These are phyloP conservation scores for Andrena cerasifolii DNA, from an alignment of 1,140 invertebrate species.

Conservation along the genomic window DNA sequence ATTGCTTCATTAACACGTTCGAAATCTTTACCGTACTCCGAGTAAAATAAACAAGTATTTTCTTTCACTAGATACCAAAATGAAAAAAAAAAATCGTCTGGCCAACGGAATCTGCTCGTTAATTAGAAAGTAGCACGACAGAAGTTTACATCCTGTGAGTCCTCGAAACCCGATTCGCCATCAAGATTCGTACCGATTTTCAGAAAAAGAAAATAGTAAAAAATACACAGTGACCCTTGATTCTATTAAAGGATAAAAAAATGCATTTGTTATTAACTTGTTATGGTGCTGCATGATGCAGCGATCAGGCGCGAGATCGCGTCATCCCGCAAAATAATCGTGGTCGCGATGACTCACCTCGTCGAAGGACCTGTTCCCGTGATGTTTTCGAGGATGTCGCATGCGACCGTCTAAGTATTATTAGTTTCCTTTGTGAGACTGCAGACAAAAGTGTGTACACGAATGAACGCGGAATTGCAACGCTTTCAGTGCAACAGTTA, in stretches of 20 bases:
- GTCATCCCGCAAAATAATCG: slow-evolving; percentile 47
- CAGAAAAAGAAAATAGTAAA: neutral
- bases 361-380: neutral
- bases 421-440: neutral
- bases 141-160: slow-evolving; percentile 26
- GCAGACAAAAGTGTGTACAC: neutral
- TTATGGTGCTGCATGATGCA: neutral
- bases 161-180: slow-evolving; percentile 22
- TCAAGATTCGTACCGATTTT: neutral
- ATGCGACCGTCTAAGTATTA: neutral
- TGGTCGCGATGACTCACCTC: slow-evolving; percentile 49
- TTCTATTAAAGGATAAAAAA: no score
- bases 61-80: no score
- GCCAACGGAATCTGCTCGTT: slow-evolving; percentile 11
- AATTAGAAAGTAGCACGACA: slow-evolving; percentile 44
- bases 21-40: neutral
- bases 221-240: no score
- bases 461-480: neutral
- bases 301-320: slow-evolving; percentile 20
- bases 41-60: no score
- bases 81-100: no score
- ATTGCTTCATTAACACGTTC: no score
- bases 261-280: neutral
- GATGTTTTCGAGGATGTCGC: neutral
- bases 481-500: slow-evolving; percentile 50